Evolutionary conservation across 1,140 invertebrate species (phyloP).

Genomic region (Bombus turneri): DNA sequence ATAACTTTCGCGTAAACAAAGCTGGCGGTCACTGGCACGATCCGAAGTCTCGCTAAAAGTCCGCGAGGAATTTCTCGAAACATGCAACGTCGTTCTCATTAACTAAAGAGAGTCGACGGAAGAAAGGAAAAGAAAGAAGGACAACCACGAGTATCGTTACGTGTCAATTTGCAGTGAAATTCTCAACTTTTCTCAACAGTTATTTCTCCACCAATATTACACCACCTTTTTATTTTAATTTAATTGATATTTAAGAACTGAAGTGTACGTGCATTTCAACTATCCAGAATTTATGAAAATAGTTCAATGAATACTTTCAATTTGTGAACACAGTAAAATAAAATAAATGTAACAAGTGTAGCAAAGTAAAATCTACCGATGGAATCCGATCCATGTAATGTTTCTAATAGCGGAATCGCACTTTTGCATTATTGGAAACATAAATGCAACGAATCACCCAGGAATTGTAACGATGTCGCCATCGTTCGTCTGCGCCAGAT

Average conservation of each 20-base stretch:
- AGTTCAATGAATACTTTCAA: too few relatives aligned
- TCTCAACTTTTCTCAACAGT: too few relatives aligned
- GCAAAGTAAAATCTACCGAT: too few relatives aligned
- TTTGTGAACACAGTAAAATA: background rate
- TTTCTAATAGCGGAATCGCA: background rate
- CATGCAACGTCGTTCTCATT: background rate
- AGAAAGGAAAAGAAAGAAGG: background rate
- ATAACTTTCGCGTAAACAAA: slow-evolving; percentile 43
- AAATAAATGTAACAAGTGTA: too few relatives aligned
- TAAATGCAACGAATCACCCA: background rate
- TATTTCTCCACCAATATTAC: too few relatives aligned
- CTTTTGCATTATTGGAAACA: background rate
- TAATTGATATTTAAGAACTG: too few relatives aligned
- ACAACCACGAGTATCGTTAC: too few relatives aligned
- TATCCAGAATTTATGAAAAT: background rate
- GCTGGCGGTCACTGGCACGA: background rate
- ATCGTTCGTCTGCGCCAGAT: background rate
- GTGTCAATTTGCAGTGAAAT: too few relatives aligned
- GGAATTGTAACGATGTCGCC: background rate
- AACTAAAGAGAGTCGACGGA: background rate
- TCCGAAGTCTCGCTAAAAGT: background rate
- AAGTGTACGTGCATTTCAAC: too few relatives aligned
- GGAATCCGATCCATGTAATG: too few relatives aligned
- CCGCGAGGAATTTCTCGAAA: background rate
- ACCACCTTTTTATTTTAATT: too few relatives aligned